Percentiles rank a stretch among this genome's conserved stretches.
Evolutionary conservation across 2,888 invertebrate genomes (phyloP).

Genomic region (Eurytoma californica): DNA sequence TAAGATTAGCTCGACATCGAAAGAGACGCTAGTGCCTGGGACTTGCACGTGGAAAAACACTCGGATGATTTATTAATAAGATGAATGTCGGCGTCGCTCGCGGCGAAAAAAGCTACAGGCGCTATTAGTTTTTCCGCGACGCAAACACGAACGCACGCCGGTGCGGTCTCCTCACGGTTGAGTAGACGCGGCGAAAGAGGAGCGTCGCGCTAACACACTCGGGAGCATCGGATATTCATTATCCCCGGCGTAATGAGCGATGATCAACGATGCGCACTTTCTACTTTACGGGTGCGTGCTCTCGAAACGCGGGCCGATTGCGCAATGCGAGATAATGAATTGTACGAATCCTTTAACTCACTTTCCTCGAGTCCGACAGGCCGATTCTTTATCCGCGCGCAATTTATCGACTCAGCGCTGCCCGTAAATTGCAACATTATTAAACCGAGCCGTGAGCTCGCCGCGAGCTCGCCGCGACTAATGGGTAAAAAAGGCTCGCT

Average conservation of each 20-base stretch:
- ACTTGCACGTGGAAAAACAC: not conserved
- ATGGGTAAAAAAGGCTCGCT: not conserved
- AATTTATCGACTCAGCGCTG: conserved; percentile 1
- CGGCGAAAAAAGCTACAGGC: not conserved
- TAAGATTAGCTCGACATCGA: no score
- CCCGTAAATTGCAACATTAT: not conserved
- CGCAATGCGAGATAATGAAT: conserved; percentile 29
- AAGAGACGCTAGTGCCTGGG: no score
- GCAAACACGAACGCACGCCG: no score
- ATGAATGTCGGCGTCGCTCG: not conserved
- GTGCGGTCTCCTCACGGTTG: no score
- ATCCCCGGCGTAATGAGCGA: conserved; percentile 29
- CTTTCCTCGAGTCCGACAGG: not conserved
- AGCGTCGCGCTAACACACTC: not conserved
- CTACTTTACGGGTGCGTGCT: conserved; percentile 10
- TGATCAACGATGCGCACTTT: conserved; percentile 28
- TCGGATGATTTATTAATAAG: not conserved
- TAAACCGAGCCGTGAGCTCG: not conserved
- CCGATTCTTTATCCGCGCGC: not conserved
- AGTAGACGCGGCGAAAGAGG: not conserved
- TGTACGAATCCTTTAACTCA: conserved; percentile 12
- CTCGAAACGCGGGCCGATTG: conserved; percentile 17
- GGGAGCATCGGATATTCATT: conserved; percentile 33
- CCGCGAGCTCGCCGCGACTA: no score
- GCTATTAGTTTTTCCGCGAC: no score